Evolutionary conservation across 2,113 vertebrate genomes (phyloP).

Genomic region (human (Homo sapiens)): DNA sequence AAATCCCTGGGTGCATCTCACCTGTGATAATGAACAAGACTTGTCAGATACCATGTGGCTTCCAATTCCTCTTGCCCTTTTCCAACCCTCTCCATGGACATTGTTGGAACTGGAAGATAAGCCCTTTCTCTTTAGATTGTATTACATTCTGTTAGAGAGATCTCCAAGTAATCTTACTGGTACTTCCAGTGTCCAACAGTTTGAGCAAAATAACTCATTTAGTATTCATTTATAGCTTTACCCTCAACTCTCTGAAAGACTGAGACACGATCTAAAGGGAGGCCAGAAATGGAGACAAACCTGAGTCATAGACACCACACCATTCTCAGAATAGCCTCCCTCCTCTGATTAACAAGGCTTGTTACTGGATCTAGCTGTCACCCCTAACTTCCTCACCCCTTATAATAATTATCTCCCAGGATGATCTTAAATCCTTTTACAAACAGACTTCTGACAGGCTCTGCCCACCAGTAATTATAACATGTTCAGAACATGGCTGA

Average conservation of each 20-base stretch:
- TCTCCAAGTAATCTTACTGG: background rate
- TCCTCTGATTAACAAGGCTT: constrained; percentile 13
- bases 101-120: background rate
- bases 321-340: constrained; percentile 20
- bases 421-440: background rate
- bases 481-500: background rate
- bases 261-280: constrained; percentile 9
- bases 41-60: background rate
- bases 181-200: background rate
- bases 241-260: constrained; percentile 15
- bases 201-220: constrained; percentile 37
- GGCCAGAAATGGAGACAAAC: background rate
- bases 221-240: constrained; percentile 19
- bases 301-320: background rate
- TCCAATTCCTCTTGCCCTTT: background rate
- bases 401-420: background rate
- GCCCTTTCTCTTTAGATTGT: accelerated
- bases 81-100: background rate
- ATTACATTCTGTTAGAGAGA: background rate
- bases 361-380: background rate
- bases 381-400: background rate
- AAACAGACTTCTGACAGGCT: background rate
- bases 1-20: background rate
- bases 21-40: background rate
- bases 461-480: background rate